Evolutionary conservation across 2,888 invertebrate species (phyloP).

Genomic region (Drosophila atroscutellata): DNA sequence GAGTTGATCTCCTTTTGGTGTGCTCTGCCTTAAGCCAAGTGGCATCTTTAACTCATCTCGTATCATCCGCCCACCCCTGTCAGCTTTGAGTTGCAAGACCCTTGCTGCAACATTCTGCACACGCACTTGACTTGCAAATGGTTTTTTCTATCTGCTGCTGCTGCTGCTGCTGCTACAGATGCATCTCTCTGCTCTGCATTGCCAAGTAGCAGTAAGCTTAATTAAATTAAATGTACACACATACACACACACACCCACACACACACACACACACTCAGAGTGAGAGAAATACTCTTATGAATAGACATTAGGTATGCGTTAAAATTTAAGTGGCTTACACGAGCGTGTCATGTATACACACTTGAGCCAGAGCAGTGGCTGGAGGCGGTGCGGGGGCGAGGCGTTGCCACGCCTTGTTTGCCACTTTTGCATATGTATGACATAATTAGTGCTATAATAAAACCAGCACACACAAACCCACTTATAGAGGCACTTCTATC

Average conservation of each 20-base stretch:
- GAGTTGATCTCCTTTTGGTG: conserved; percentile 4
- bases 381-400: conserved; percentile 5
- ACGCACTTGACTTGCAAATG: conserved; percentile 75
- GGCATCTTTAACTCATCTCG: conserved; percentile 26
- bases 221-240: conserved; percentile 68
- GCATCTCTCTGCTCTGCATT: conserved; percentile 54
- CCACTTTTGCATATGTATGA: conserved; percentile 79
- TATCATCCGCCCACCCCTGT: not conserved
- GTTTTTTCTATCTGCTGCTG: conserved; percentile 14
- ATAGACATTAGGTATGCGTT: conserved; percentile 77
- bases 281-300: conserved; percentile 50
- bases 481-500: conserved; percentile 42
- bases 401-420: conserved; percentile 58
- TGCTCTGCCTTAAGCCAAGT: conserved; percentile 21
- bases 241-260: conserved; percentile 18
- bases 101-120: conserved; percentile 24
- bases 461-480: conserved; percentile 39
- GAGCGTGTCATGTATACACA: conserved; percentile 69
- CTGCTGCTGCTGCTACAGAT: conserved; percentile 45
- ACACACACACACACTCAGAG: not conserved
- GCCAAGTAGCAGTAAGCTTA: conserved; percentile 70
- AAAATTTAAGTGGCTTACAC: conserved; percentile 77
- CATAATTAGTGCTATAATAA: conserved; percentile 78
- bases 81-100: conserved; percentile 21
- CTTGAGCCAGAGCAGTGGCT: conserved; percentile 31